Conservation (phyloP, 2,797 vertebrate species). For the Myotis vivesi region DNA sequence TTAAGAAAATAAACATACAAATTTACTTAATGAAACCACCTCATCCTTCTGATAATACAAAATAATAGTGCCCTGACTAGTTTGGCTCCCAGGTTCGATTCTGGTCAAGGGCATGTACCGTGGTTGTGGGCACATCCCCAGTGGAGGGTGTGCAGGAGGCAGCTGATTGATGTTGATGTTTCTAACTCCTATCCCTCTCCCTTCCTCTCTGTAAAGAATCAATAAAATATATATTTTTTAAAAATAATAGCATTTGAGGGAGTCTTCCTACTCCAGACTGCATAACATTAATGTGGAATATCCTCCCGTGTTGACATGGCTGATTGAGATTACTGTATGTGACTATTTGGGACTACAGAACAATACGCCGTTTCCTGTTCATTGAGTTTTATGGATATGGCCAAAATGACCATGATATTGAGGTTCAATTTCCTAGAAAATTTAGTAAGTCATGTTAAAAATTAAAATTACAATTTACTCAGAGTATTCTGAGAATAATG, state of each 20-base stretch:
- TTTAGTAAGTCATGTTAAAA: slow-evolving; percentile 24
- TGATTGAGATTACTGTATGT: not conserved
- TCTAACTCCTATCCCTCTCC: not conserved
- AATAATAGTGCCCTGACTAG: not conserved
- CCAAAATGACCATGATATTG: not conserved
- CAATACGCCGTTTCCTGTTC: not conserved
- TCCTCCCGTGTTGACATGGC: not conserved
- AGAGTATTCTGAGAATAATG: slow-evolving; percentile 15
- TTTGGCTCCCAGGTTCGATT: too few relatives aligned
- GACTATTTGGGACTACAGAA: not conserved
- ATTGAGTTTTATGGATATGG: not conserved
- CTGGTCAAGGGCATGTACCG: too few relatives aligned
- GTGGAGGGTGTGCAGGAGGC: too few relatives aligned
- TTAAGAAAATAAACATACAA: slow-evolving; percentile 25
- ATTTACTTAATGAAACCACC: not conserved
- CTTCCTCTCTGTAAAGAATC: not conserved
- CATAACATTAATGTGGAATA: not conserved
- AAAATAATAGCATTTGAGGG: not conserved
- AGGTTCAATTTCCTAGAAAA: slow-evolving; percentile 56
- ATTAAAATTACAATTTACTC: slow-evolving; percentile 66
- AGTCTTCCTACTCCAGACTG: not conserved
- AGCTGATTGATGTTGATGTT: too few relatives aligned
- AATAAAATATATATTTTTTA: not conserved
- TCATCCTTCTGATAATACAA: not conserved
- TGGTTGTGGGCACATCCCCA: too few relatives aligned